Base-by-base conservation (phyloP, 1,140 invertebrate species). In the Gryllus bimaculatus region DNA sequence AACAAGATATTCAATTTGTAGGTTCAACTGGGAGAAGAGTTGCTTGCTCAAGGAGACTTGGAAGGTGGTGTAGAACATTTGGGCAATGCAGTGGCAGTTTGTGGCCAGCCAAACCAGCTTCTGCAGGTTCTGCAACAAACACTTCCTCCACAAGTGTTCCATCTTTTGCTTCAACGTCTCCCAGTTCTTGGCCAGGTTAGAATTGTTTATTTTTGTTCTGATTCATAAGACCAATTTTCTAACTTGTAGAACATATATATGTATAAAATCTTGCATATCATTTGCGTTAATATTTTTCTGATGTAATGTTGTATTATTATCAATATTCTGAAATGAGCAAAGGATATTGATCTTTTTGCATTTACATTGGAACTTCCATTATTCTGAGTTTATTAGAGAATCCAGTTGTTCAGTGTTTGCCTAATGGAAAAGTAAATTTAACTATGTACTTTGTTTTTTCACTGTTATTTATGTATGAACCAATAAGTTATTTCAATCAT, bases 11-110 rank as follows among this genome's bases (percentile, higher is more conserved):
- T 18, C 18, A 13, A 47, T 47, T 2, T 75, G 6, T 82, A 93
- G 90, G 93, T 95, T 77, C 93, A 95, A 85, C 84, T 96, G 47
- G 97, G 97, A 47, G 98, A 99, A 86, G 95, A 97, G 84, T 84
- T 98, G 48, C 88, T 99, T 82, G 91, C 92, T 26, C 88, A 89
- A 80, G 96, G 96, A 75, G 93, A 98, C 82, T 85, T 97, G 80
- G 95, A 97, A 81, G 92, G 90, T 74, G 97, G 95, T 78, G 93
- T 98, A 47, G 96, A 98, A 85, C 97, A 99, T 87, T 90, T 99
- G 80, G 93, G 93, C 47, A 96, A 96, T 86, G 97, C 97, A 26
- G 93, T 99, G 47, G 93, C 96, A n/a, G 94, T 99, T 5, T 99
- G 97, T 86, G 95, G 95, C 26, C 96, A 98, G 85, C 96, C 96